These are phyloP conservation scores for Monomorium pharaonis DNA, from an alignment of 1,140 invertebrate genomes.

Conservation along the genomic window DNA sequence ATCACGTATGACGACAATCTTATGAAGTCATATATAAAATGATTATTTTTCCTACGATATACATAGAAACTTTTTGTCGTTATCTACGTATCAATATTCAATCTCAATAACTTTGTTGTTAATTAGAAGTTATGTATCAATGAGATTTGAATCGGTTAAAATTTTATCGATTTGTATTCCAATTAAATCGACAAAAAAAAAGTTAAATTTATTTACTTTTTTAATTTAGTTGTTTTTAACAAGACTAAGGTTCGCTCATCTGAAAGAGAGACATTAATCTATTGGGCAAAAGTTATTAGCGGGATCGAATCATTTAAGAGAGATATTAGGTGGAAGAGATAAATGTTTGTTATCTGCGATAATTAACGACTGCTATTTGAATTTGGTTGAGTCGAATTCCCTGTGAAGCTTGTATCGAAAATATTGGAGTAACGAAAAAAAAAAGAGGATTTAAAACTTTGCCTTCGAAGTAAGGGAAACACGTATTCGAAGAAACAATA, in stretches of 20 bases:
- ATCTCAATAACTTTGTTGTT: too few species aligned
- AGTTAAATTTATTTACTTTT: background rate
- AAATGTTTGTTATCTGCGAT: background rate
- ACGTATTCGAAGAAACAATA: slow-evolving; percentile 16
- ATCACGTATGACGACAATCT: too few species aligned
- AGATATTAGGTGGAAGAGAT: background rate
- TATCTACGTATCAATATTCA: too few species aligned
- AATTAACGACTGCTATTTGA: background rate
- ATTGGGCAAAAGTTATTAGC: background rate
- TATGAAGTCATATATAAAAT: too few species aligned
- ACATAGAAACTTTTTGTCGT: too few species aligned
- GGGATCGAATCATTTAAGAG: background rate
- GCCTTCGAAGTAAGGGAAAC: background rate
- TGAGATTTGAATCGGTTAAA: too few species aligned
- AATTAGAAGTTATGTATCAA: too few species aligned
- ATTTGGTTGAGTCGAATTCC: background rate
- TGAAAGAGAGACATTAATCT: background rate
- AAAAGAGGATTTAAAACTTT: background rate
- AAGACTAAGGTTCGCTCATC: background rate
- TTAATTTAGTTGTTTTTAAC: background rate
- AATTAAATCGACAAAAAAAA: too few species aligned
- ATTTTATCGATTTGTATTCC: too few species aligned
- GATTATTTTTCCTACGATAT: too few species aligned
- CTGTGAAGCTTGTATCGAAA: too few species aligned
- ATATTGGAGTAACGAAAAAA: background rate